phyloP scores from a whole-genome alignment of 2,888 invertebrate species.

The Portevinia maculata region DNA sequence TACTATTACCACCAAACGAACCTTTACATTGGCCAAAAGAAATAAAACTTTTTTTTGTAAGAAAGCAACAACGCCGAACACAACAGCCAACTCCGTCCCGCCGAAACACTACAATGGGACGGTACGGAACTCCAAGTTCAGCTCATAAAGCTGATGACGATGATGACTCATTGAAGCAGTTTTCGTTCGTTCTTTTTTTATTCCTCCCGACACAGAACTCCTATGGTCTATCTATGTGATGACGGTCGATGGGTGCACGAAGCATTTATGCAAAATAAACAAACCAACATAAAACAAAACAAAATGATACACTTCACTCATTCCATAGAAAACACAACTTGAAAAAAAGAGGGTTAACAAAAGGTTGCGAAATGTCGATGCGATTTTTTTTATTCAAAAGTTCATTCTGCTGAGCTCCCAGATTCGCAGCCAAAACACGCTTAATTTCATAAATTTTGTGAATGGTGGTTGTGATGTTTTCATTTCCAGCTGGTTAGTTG shows the following conservation, averaged over 20 bases:
- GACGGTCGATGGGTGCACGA: conserved; percentile 31
- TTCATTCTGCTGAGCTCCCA: conserved; percentile 28
- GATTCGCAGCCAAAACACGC: neutral
- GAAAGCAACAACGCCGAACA: conserved; percentile 33
- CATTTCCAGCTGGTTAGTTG: too few species aligned
- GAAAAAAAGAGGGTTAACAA: conserved; percentile 49
- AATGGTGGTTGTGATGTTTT: neutral
- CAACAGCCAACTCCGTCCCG: conserved; percentile 8
- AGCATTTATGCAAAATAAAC: conserved; percentile 33
- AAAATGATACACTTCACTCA: conserved; percentile 16
- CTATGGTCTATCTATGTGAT: conserved; percentile 4
- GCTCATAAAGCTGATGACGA: conserved; percentile 7
- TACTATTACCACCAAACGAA: conserved; percentile 19
- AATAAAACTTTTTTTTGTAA: conserved; percentile 8
- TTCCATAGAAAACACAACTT: conserved; percentile 22
- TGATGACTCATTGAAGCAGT: conserved; percentile 53
- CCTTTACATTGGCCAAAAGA: conserved; percentile 38
- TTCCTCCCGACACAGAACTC: conserved; percentile 52
- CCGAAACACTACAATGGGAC: conserved; percentile 20
- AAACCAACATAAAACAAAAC: conserved; percentile 29
- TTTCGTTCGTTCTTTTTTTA: conserved; percentile 42
- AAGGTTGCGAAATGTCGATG: conserved; percentile 51
- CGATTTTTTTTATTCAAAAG: conserved; percentile 24
- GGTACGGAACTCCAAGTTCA: conserved; percentile 1
- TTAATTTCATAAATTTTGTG: neutral